A percentile compares a stretch with the other conserved stretches of the same genome.
phyloP scores from a whole-genome alignment of 1,140 invertebrate species.

The Microplitis mediator region DNA sequence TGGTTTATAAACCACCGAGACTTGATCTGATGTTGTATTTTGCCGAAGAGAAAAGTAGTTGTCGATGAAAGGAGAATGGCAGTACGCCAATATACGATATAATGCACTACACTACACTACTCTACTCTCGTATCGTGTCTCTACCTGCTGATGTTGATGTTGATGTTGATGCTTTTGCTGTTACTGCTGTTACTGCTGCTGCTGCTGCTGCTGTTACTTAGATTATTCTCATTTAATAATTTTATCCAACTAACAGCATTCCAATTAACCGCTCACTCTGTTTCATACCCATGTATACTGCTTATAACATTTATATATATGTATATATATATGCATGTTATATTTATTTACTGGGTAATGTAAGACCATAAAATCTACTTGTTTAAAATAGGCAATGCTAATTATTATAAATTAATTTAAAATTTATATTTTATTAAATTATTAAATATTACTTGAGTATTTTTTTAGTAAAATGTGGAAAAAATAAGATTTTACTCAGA shows the following conservation, averaged over 20 bases:
- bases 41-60: constrained; percentile 14
- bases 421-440: constrained; percentile 37
- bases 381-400: constrained; percentile 34
- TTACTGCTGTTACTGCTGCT: neutral
- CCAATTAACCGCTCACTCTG: neutral
- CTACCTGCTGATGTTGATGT: neutral
- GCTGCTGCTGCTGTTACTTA: neutral
- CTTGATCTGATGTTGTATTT: too few species aligned
- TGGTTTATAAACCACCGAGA: too few species aligned
- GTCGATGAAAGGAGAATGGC: constrained; percentile 20
- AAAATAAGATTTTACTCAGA: too few species aligned
- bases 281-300: neutral
- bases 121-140: neutral
- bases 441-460: too few species aligned
- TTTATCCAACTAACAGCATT: too few species aligned
- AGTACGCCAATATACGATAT: neutral
- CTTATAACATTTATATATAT: neutral
- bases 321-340: constrained; percentile 15
- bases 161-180: neutral
- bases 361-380: constrained; percentile 40
- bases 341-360: constrained; percentile 33
- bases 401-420: constrained; percentile 48
- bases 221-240: neutral
- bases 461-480: too few species aligned
- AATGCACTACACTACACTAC: neutral